phyloP scores from a whole-genome alignment of 2,797 vertebrate genomes.

The Apodemus agrarius region DNA sequence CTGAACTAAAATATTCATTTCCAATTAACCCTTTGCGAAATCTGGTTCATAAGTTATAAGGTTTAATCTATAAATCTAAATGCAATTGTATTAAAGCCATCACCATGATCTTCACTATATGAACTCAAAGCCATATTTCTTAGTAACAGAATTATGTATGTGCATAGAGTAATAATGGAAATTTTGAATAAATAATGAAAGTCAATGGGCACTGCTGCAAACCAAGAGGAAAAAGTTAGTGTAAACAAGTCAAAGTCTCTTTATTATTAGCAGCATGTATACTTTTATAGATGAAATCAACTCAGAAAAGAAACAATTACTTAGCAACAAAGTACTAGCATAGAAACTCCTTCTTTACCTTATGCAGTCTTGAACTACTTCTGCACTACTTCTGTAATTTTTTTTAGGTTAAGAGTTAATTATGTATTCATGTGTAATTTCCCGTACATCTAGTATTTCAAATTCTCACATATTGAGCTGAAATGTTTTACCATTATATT shows the following conservation, averaged over 20 bases:
- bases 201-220: background rate
- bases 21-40: conserved; percentile 61
- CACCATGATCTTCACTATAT: conserved; percentile 31
- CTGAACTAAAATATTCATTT: conserved; percentile 67
- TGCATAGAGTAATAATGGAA: background rate
- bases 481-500: conserved; percentile 5
- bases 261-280: conserved; percentile 31
- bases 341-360: background rate
- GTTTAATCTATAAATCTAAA: conserved; percentile 68
- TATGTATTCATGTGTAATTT: conserved; percentile 48
- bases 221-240: background rate
- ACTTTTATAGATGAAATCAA: background rate
- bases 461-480: conserved; percentile 22
- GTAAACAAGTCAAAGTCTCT: conserved; percentile 25
- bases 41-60: conserved; percentile 57
- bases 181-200: conserved; percentile 52
- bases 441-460: conserved; percentile 16
- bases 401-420: conserved; percentile 15
- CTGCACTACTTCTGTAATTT: background rate
- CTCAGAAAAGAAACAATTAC: conserved; percentile 42
- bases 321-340: conserved; percentile 2
- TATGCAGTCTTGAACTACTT: conserved; percentile 3
- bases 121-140: conserved; percentile 63
- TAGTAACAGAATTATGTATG: conserved; percentile 41
- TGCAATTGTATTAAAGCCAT: conserved; percentile 56